Percentiles rank a stretch among this genome's conserved stretches.
These are phyloP conservation scores for Pardalotus punctatus DNA, from an alignment of 2,113 vertebrate species.

Conservation along the genomic window DNA sequence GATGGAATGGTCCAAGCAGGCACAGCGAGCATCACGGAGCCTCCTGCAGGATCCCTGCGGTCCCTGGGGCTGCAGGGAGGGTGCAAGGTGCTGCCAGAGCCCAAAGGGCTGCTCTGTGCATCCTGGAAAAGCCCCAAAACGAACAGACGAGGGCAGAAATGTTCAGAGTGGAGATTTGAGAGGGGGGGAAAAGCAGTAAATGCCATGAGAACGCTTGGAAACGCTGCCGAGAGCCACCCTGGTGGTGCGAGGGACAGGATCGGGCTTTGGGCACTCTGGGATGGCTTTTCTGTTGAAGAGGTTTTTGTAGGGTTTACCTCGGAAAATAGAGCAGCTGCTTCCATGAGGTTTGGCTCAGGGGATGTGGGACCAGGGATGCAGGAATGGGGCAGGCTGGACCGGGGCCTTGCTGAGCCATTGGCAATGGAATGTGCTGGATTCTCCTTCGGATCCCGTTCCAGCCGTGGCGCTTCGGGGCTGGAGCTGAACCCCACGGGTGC, in stretches of 20 bases:
- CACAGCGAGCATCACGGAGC: not conserved
- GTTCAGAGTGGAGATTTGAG: not conserved
- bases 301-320: not conserved
- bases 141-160: not conserved
- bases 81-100: not conserved
- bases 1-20: not conserved
- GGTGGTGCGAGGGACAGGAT: accelerated
- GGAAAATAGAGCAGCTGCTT: not conserved
- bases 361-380: not conserved
- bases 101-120: accelerated
- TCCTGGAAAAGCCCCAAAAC: not conserved
- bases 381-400: not conserved
- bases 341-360: accelerated
- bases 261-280: accelerated
- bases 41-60: accelerated
- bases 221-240: accelerated
- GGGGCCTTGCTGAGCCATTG: accelerated
- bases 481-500: accelerated
- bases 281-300: not conserved
- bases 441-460: not conserved
- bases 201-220: accelerated
- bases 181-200: not conserved
- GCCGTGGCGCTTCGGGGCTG: not conserved
- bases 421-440: not conserved
- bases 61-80: not conserved